phyloP scores from a whole-genome alignment of 2,888 invertebrate genomes.

The Gerris lacustris region DNA sequence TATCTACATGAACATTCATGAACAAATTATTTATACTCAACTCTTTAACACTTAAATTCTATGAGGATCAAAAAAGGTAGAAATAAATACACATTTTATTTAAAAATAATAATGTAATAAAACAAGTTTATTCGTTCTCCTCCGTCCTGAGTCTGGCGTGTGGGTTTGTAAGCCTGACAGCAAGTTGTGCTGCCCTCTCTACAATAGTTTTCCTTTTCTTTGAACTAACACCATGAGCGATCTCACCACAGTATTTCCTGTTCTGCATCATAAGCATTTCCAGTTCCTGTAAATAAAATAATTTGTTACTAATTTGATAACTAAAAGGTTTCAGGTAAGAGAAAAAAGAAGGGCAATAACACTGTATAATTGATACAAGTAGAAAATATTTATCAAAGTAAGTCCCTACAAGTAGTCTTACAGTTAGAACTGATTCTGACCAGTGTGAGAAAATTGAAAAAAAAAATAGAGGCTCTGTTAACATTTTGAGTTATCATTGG shows the following conservation, averaged over 20 bases:
- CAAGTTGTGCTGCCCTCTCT: slow-evolving; percentile 89
- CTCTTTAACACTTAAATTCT: no score
- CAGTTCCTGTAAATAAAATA: slow-evolving; percentile 55
- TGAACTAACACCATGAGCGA: slow-evolving; percentile 94
- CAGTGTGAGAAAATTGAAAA: no score
- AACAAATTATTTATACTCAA: no score
- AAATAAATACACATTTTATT: neutral
- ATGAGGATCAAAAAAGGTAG: neutral
- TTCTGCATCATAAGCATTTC: slow-evolving; percentile 99
- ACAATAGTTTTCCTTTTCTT: slow-evolving; percentile 94
- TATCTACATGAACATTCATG: no score
- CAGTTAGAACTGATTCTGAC: no score
- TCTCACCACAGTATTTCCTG: slow-evolving; percentile 92
- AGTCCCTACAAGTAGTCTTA: no score
- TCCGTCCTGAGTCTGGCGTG: slow-evolving; percentile 93
- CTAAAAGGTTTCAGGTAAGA: no score
- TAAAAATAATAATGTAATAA: slow-evolving; percentile 7
- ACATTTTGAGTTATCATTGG: no score
- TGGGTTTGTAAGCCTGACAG: slow-evolving; percentile 90
- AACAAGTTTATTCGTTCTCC: slow-evolving; percentile 80
- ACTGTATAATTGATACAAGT: neutral
- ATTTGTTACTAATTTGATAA: neutral
- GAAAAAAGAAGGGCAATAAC: slow-evolving; percentile 8
- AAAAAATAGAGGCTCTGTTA: no score
- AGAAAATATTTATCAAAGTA: neutral